Evolutionary conservation across 37 sponge, comb jelly and placozoan species (phyloP).

Genomic region (Crambe crambe): DNA sequence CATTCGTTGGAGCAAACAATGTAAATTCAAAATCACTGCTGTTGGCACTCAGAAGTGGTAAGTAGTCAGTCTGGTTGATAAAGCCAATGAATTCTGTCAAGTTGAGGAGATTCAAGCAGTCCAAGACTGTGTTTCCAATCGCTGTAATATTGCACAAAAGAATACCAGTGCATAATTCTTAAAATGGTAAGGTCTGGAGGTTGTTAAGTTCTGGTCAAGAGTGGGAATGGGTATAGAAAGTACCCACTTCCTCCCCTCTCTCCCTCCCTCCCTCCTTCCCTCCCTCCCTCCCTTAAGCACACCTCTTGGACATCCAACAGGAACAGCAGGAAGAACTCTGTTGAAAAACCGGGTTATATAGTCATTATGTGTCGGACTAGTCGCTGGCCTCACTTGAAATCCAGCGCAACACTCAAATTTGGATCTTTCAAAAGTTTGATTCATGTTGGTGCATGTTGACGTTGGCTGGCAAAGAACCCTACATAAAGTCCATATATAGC

Average conservation of each 20-base stretch:
- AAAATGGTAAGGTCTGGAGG: no score
- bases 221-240: no score
- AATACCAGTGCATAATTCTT: no score
- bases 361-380: background rate
- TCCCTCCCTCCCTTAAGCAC: background rate
- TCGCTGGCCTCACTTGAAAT: constrained; percentile 9
- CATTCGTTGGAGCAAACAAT: constrained; percentile 52
- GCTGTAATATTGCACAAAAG: constrained; percentile 48
- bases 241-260: background rate
- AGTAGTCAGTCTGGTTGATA: background rate
- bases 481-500: background rate
- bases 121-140: constrained; percentile 18
- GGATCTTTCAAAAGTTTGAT: constrained; percentile 2
- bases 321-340: background rate
- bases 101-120: constrained; percentile 32
- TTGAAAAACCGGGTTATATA: background rate
- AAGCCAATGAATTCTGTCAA: constrained; percentile 38
- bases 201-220: no score
- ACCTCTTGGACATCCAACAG: constrained; percentile 43
- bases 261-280: background rate
- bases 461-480: constrained; percentile 25
- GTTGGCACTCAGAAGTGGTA: constrained; percentile 3
- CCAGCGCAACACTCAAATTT: constrained; percentile 38
- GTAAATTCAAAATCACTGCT: constrained; percentile 13
- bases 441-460: constrained; percentile 6